Base-by-base conservation (phyloP, 2,797 vertebrate genomes). In the Melanotaenia pygmaea region DNA sequence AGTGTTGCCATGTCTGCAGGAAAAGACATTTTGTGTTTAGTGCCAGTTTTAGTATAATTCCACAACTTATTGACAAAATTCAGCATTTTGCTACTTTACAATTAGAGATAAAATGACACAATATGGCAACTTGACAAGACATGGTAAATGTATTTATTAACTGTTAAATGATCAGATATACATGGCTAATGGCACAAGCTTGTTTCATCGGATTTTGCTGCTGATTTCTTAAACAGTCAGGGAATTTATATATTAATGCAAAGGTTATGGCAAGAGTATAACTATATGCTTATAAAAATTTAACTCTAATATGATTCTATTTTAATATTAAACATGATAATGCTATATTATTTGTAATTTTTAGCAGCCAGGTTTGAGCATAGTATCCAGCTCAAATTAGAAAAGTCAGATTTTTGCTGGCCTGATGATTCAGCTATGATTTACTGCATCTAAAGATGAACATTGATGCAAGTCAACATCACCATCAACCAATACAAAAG, bases 1-100 rank as follows among this genome's bases (percentile, higher is more conserved):
- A 56, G 59, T 51, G 28, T 50, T 51, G 20, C 59, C 78, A 67
- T 56, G 14, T 60, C 20, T 70, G 56, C 43, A 65, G 56, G 24
- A 18, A 5, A 54, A 60, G n/a, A 40, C 14, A 28, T 32, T 34
- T 65, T 45, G 11, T 20, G 5, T 34, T 53, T n/a, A 53, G 14
- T 22, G 62, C 54, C 24, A 34, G 40, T 62, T 66, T 74, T 2
- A 13, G 5, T 63, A 24, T 40, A 63, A 53, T 37, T 18, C 45
- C 50, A 45, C 37, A 51, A 6, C 26, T 62, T 10, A 45, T 64
- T 54, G 50, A 73, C 53, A 35, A 45, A 59, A 67, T 74, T 64
- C 30, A 54, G 1, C 37, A 6, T 4, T 77, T 73, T 57, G 30
- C 9, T 24, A 20, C 59, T 1, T 54, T 28, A 1, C 0, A 0